phyloP scores from a whole-genome alignment of 2,113 vertebrate species.

The Toxostoma redivivum region DNA sequence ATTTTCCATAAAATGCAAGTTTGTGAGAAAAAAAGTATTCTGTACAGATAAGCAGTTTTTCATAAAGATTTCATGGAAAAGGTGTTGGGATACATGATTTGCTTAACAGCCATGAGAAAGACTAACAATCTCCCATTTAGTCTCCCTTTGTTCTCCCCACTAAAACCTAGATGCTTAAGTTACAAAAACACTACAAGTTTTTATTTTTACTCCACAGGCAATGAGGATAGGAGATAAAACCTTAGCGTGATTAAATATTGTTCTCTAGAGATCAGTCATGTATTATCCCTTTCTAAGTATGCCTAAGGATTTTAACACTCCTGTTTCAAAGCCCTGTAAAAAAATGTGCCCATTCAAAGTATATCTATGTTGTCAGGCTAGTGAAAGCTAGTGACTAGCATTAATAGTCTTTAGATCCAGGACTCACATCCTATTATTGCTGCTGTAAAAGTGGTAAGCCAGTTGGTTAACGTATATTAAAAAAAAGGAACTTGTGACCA shows the following conservation, averaged over 20 bases:
- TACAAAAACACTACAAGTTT: neutral
- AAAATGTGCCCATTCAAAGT: neutral
- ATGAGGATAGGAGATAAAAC: neutral
- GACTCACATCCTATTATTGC: neutral
- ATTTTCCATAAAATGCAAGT: neutral
- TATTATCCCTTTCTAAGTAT: neutral
- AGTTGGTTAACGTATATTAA: neutral
- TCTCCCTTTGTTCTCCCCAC: neutral
- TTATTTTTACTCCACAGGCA: neutral
- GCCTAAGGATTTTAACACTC: neutral
- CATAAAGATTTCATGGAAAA: neutral
- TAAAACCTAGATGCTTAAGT: neutral
- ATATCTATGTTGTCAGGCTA: neutral
- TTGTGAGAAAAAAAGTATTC: neutral
- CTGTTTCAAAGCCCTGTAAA: neutral
- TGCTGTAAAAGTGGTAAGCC: neutral
- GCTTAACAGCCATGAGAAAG: neutral
- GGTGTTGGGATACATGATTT: neutral
- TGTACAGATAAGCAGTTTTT: neutral
- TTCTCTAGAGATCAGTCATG: neutral
- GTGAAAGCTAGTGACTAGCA: neutral
- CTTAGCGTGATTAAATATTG: neutral
- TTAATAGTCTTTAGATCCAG: neutral
- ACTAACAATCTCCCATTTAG: neutral
- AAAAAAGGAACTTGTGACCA: neutral